These are phyloP conservation scores for Carpatolechia fugitivella DNA, from an alignment of 2,888 invertebrate species.

Conservation along the genomic window DNA sequence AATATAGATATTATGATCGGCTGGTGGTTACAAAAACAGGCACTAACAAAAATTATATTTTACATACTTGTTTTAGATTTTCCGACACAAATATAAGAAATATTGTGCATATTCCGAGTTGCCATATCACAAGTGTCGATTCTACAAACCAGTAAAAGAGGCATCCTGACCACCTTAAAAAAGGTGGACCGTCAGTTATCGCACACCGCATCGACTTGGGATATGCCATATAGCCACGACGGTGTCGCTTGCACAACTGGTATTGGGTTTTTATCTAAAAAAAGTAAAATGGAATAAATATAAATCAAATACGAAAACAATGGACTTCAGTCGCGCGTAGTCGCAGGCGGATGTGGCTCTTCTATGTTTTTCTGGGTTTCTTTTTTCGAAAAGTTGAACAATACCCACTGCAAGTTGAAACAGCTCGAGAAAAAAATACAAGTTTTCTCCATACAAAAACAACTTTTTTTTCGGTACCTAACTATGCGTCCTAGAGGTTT, in stretches of 20 bases:
- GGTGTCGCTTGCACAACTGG: slow-evolving; percentile 66
- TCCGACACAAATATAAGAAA: slow-evolving; percentile 89
- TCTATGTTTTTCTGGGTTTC: too few species aligned
- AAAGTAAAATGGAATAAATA: neutral
- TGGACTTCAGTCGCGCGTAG: too few species aligned
- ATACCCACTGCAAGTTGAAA: too few species aligned
- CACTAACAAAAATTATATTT: neutral
- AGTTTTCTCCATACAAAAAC: too few species aligned
- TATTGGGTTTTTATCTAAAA: slow-evolving; percentile 79
- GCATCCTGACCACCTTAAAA: slow-evolving; percentile 65
- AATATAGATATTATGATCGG: neutral
- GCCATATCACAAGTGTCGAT: slow-evolving; percentile 84
- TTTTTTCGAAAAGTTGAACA: too few species aligned
- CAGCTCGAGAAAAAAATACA: too few species aligned
- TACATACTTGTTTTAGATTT: slow-evolving; percentile 79
- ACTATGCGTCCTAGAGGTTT: too few species aligned
- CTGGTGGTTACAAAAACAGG: too few species aligned
- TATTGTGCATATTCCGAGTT: slow-evolving; percentile 93
- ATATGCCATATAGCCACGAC: slow-evolving; percentile 84
- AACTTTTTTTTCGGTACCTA: too few species aligned
- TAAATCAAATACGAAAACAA: too few species aligned
- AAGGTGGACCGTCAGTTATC: slow-evolving; percentile 82
- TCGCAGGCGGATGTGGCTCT: too few species aligned
- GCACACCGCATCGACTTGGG: slow-evolving; percentile 86
- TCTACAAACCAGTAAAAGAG: slow-evolving; percentile 77